These are phyloP conservation scores for Ictalurus furcatus DNA, from an alignment of 2,113 vertebrate species.

Conservation along the genomic window DNA sequence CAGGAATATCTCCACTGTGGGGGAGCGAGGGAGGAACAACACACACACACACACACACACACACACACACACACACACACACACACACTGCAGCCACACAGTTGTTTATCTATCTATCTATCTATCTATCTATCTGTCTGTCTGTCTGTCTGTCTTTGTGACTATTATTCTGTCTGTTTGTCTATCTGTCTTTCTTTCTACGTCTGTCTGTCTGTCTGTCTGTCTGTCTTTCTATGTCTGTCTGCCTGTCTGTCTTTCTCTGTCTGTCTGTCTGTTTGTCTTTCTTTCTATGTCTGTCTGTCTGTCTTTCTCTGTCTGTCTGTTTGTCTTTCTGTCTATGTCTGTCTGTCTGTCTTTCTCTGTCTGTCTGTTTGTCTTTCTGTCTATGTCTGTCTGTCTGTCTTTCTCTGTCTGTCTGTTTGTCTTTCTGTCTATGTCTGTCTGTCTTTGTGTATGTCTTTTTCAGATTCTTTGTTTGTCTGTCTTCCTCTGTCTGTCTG, in stretches of 20 bases:
- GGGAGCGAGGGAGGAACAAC: background rate
- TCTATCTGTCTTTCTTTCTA: background rate
- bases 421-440: background rate
- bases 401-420: background rate
- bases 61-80: background rate
- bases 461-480: background rate
- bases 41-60: background rate
- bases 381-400: background rate
- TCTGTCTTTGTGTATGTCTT: background rate
- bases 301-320: background rate
- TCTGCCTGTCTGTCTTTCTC: background rate
- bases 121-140: background rate
- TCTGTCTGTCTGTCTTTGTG: background rate
- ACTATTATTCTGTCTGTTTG: background rate
- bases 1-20: constrained; percentile 44
- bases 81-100: background rate
- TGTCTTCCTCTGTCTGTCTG: background rate
- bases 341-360: background rate
- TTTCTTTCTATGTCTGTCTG: background rate
- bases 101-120: background rate
- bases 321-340: background rate
- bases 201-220: background rate
- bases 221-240: background rate
- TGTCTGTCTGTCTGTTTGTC: background rate
- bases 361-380: background rate